Base-by-base conservation (phyloP, 2,888 invertebrate genomes). In the Gari tellinella region DNA sequence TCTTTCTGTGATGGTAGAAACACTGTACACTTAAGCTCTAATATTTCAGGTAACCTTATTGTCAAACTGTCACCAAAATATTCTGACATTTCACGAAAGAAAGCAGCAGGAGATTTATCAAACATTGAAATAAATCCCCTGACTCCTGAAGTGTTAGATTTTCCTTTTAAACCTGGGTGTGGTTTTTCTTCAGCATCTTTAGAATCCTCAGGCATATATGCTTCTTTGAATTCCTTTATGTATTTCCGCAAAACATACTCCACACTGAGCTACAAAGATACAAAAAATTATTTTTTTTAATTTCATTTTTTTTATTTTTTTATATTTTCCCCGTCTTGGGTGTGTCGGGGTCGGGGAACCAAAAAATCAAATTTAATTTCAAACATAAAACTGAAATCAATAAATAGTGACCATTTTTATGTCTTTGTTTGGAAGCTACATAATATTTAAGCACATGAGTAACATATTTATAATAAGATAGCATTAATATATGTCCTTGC, bases 41-140 rank as follows among this genome's bases (percentile, higher is more conserved):
- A 72, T 12, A 87, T 43, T 26, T 86, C 65, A 0, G 90, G 90
- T 31, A 92, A 75, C 17, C 84, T 77, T 15, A 85, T 75, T 0
- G 88, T 70, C 26, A 92, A 75, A 64, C 87, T 82, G 68, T 92
- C 92, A 21, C 92, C 92, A 83, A 91, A 92, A 67, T 86, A 90
- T 60, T 89, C 89, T 52, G 87, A 87, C 80, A 91, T 77, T 57
- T 89, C 84, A 55, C 61, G 74, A 64, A 89, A 90, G 19, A 88
- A 76, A 26, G 83, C 70, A 40, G 53, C 37, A 10, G 81, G 81
- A 19, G 67, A 76, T 57, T 79, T 76, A 38, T 73, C 63, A 65
- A 76, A 76, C 66, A 69, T 61, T 17, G 76, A 81, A 14, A 72
- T 65, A 38, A 65, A 63, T 25, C 66, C 69, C 43, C 74, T 53